phyloP scores from a whole-genome alignment of 2,113 vertebrate genomes.

The Clarias batrachus region DNA sequence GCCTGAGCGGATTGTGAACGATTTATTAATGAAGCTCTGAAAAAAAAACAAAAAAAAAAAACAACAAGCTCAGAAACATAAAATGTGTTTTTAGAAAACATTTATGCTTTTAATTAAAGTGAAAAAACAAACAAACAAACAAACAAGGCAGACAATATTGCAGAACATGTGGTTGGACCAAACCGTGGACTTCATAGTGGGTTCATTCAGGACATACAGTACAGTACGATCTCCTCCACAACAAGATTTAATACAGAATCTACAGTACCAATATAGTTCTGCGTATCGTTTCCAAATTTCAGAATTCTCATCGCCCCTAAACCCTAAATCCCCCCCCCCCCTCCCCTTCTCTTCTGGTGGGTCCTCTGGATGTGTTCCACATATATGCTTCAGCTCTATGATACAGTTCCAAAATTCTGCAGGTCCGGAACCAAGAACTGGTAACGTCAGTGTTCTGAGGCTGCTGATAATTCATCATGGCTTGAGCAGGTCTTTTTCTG shows the following conservation, averaged over 20 bases:
- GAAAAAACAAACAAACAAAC: not conserved
- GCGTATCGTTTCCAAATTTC: not conserved
- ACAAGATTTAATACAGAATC: not conserved
- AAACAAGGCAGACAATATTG: not conserved
- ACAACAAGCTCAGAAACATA: not conserved
- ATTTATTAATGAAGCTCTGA: conserved; percentile 17
- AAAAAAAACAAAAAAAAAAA: too few relatives aligned
- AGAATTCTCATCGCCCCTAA: too few relatives aligned
- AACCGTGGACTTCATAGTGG: not conserved
- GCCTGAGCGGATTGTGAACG: not conserved
- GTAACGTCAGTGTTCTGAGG: not conserved
- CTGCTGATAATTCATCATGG: not conserved
- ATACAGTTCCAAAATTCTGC: not conserved
- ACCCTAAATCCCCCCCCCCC: not conserved
- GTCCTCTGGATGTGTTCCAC: not conserved
- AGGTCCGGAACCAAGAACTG: not conserved
- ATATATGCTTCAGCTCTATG: not conserved
- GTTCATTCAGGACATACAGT: not conserved
- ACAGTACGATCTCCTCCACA: not conserved
- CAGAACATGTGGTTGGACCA: not conserved
- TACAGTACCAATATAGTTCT: not conserved
- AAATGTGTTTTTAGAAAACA: not conserved
- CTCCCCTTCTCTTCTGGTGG: too few relatives aligned
- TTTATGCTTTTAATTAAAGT: not conserved
- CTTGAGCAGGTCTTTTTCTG: not conserved